phyloP scores from a whole-genome alignment of 2,888 invertebrate genomes.

The Mythimna impura region DNA sequence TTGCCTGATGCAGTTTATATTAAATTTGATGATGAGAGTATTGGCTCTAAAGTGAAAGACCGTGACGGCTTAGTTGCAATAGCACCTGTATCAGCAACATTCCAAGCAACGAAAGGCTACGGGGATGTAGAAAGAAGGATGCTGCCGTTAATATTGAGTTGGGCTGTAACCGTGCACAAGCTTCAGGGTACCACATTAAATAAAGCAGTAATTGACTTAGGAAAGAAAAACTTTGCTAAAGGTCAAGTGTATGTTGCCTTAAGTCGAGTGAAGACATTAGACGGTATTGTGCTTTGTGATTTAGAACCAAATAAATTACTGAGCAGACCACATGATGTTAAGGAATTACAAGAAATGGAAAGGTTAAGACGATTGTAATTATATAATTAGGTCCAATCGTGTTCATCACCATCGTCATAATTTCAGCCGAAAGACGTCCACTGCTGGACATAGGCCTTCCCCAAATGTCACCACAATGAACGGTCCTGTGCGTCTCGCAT shows the following conservation, averaged over 20 bases:
- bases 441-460: no score
- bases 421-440: no score
- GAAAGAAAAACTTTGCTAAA: background rate
- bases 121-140: background rate
- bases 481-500: no score
- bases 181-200: background rate
- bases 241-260: background rate
- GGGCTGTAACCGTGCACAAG: background rate
- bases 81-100: background rate
- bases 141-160: background rate
- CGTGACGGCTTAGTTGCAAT: background rate
- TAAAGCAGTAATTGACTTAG: background rate
- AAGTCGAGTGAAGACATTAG: background rate
- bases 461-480: no score
- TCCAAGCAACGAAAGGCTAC: background rate
- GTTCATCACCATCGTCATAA: no score
- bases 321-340: background rate
- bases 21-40: no score
- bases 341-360: background rate
- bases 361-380: background rate
- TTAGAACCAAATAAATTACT: background rate
- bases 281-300: background rate
- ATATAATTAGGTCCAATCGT: no score
- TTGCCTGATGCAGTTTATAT: no score
- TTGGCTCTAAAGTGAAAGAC: background rate